A percentile compares a stretch with the other conserved stretches of the same genome.
Conservation (phyloP, 2,888 invertebrate genomes). For the Morpho achilles region DNA sequence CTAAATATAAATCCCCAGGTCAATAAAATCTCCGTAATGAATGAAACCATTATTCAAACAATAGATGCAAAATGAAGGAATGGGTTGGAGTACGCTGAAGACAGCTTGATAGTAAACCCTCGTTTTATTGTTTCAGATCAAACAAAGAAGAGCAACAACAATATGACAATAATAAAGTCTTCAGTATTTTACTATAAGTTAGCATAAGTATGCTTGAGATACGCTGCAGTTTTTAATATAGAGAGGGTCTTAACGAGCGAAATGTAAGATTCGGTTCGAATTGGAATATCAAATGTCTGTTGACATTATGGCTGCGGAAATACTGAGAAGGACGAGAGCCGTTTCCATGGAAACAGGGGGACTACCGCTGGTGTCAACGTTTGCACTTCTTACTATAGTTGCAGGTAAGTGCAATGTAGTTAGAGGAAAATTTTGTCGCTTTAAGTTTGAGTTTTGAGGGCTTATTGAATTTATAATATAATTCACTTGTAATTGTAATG, state of each 20-base stretch:
- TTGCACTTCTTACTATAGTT: slow-evolving; percentile 69
- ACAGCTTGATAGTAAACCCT: slow-evolving; percentile 23
- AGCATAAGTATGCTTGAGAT: slow-evolving; percentile 12
- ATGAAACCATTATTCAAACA: slow-evolving; percentile 23
- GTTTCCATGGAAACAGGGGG: slow-evolving; percentile 68
- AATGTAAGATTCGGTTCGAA: slow-evolving; percentile 42
- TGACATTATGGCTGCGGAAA: slow-evolving; percentile 56
- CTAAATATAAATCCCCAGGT: slow-evolving; percentile 13
- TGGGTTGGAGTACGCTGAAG: slow-evolving; percentile 23
- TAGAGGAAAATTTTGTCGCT: neutral
- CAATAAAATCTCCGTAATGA: slow-evolving; percentile 17
- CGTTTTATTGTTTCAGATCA: slow-evolving; percentile 54
- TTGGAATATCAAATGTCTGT: slow-evolving; percentile 40
- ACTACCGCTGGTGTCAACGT: slow-evolving; percentile 66
- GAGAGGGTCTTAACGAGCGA: slow-evolving; percentile 29
- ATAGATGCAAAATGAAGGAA: slow-evolving; percentile 24
- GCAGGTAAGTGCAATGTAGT: slow-evolving; percentile 50
- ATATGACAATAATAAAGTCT: slow-evolving; percentile 39
- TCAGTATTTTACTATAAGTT: slow-evolving; percentile 13
- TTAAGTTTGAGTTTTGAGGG: no score
- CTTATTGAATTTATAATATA: no score
- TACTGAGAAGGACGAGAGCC: slow-evolving; percentile 45
- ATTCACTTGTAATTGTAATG: no score
- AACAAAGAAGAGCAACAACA: slow-evolving; percentile 30
- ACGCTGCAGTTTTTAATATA: slow-evolving; percentile 6